Base-by-base conservation (phyloP, 2,113 vertebrate genomes). In the Rhinolophus sinicus region DNA sequence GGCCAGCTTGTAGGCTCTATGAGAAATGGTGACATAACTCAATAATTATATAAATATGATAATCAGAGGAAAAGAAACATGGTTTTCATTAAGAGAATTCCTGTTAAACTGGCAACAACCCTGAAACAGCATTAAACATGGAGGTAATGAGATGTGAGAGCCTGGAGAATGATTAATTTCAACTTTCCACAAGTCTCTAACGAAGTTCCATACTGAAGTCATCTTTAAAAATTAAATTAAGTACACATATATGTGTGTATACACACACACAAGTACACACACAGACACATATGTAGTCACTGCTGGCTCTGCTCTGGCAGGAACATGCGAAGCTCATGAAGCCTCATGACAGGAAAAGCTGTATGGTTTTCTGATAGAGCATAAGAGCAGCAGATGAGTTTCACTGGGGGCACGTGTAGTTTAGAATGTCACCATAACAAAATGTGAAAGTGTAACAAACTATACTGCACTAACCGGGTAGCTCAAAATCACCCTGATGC, bases 1-100 rank as follows among this genome's bases (percentile, higher is more conserved):
- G 58, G 65, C 21, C 86, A 91, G 87, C 40, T 19, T 30, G 50
- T n/a, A 52, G 65, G 22, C 52, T 40, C 47, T 84, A 67, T 40
- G 47, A 94, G 50, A 75, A 90, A 80, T 93, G 67, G 38, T 87
- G 81, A 67, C 6, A 52, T 75, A 75, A 81, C 56, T 80, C 73
- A 56, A n/a, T 33, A 28, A 81, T 81, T 65, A 94, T 44, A 81
- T 81, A 94, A 84, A 86, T 93, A 65, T 30, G 73, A 65, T 16
- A 80, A 73, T 64, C 50, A 80, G 73, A 80, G 58, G 75, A 75
- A 67, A 94, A 40, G 50, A 60, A 78, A 90, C 16, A 28, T 75
- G n/a, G 3, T 52, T 90, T 94, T 69, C 60, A 16, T 44, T 56
- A 65, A 56, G 33, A 58, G n/a, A 87, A 96, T 90, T 90, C 62